These are phyloP conservation scores for Notolepis coatsorum DNA, from an alignment of 2,797 vertebrate genomes.

Conservation along the genomic window DNA sequence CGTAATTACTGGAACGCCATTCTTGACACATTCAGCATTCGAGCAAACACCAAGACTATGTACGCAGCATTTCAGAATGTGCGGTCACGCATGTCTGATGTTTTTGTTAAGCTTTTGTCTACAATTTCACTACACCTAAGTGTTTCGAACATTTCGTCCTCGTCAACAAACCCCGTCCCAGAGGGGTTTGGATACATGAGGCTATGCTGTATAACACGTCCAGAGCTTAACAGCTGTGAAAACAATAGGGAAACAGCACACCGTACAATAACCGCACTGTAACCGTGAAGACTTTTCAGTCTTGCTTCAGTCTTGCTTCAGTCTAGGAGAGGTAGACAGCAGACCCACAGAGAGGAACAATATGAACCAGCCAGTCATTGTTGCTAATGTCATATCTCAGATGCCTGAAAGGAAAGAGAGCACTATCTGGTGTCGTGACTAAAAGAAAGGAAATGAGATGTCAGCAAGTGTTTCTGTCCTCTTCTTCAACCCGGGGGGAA, in stretches of 20 bases:
- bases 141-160: no score
- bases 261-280: conserved; percentile 15
- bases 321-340: conserved; percentile 17
- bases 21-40: not conserved
- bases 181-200: conserved; percentile 5
- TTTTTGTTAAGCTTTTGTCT: no score
- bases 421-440: no score
- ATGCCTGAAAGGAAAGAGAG: conserved; percentile 21
- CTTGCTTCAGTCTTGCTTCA: conserved; percentile 13
- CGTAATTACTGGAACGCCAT: conserved; percentile 25
- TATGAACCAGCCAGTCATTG: no score
- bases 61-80: no score
- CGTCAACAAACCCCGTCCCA: no score
- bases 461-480: conserved; percentile 8
- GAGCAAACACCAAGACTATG: no score
- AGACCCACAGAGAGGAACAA: conserved; percentile 30
- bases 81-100: no score
- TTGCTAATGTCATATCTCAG: conserved; percentile 33
- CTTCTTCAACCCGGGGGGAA: no score
- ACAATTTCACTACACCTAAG: not conserved
- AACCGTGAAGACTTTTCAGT: conserved; percentile 19
- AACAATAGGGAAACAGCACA: conserved; percentile 37
- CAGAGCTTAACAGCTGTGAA: conserved; percentile 34
- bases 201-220: not conserved
- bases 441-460: conserved; percentile 22